A percentile compares a stretch with the other conserved stretches of the same genome.
Evolutionary conservation across 2,888 invertebrate genomes (phyloP).

Genomic region (Elysia crispata): DNA sequence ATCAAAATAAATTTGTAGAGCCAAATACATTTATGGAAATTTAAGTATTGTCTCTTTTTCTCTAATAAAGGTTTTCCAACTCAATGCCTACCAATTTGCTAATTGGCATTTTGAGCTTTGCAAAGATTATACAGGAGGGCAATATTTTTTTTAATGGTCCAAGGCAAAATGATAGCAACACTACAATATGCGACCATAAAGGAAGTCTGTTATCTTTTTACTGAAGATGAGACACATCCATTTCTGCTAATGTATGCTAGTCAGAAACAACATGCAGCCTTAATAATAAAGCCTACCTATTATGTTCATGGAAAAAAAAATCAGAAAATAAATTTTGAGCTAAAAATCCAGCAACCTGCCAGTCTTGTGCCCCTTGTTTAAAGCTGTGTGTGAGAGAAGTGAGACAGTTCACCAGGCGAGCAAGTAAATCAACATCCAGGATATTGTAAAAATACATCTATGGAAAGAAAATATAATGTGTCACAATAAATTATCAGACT

Average conservation of each 20-base stretch:
- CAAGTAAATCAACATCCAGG: conserved; percentile 39
- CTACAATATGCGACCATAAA: not conserved
- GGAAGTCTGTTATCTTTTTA: too few relatives aligned
- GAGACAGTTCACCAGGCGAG: conserved; percentile 42
- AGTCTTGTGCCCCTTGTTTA: conserved; percentile 40
- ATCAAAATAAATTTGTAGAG: too few relatives aligned
- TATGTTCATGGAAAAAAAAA: not conserved
- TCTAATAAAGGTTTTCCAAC: too few relatives aligned
- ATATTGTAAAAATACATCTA: conserved; percentile 92
- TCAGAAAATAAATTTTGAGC: not conserved
- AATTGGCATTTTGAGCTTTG: not conserved
- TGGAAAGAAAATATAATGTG: conserved; percentile 58
- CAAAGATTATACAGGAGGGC: not conserved
- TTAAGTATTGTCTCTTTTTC: too few relatives aligned
- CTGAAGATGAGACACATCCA: too few relatives aligned
- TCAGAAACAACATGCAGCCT: not conserved
- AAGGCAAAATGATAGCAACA: too few relatives aligned
- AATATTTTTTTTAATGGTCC: too few relatives aligned
- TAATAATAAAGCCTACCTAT: not conserved
- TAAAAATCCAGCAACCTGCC: conserved; percentile 39
- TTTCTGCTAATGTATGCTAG: too few relatives aligned
- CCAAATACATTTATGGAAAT: too few relatives aligned
- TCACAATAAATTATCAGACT: too few relatives aligned
- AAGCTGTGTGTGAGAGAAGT: conserved; percentile 27
- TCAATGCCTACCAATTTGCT: not conserved